These are phyloP conservation scores for Rhagologus leucostigma DNA, from an alignment of 2,113 vertebrate genomes.

Conservation along the genomic window DNA sequence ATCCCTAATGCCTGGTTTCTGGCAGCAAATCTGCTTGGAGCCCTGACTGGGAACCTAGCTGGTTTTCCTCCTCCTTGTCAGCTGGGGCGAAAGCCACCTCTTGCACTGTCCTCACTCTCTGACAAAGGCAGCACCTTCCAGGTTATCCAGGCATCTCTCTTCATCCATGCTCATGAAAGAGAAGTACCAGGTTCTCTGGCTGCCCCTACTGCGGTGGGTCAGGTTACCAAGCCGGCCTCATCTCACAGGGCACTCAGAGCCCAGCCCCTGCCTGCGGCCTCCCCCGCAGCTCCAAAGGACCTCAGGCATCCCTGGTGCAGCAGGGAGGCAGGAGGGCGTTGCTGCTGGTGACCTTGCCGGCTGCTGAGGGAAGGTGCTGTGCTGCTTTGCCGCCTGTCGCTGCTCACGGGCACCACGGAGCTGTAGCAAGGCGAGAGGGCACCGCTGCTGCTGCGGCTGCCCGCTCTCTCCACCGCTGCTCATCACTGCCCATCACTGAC, in stretches of 20 bases:
- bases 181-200: not conserved
- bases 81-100: not conserved
- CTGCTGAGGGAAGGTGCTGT: not conserved
- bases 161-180: rapidly evolving
- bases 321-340: not conserved
- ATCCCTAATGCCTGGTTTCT: not conserved
- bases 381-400: not conserved
- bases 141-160: not conserved
- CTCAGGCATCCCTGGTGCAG: not conserved
- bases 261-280: not conserved
- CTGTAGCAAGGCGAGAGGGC: not conserved
- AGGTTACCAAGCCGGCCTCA: not conserved
- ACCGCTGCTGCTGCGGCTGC: not conserved
- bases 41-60: not conserved
- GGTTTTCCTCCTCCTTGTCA: not conserved
- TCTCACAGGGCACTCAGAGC: not conserved
- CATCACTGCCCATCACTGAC: rapidly evolving
- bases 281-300: not conserved
- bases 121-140: not conserved
- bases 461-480: rapidly evolving
- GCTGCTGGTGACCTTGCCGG: rapidly evolving
- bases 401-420: not conserved
- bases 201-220: not conserved
- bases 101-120: not conserved
- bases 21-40: not conserved